Evolutionary conservation across 2,888 invertebrate species (phyloP).

Genomic region (Melikaiella ostensackeni): DNA sequence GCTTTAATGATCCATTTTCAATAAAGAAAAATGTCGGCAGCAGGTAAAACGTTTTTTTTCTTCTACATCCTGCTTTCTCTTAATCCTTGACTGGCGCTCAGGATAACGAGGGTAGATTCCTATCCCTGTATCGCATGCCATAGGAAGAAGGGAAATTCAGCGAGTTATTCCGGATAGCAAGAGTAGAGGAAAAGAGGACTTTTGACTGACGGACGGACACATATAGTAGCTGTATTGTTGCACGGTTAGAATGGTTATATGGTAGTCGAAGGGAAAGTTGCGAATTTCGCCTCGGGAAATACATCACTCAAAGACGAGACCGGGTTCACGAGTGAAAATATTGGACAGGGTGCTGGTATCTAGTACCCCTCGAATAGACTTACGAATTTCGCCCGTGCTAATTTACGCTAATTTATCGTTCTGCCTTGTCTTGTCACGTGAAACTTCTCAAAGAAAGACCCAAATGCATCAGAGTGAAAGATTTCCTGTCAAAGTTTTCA

Average conservation of each 20-base stretch:
- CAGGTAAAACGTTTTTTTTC: neutral
- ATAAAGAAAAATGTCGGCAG: neutral
- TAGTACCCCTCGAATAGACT: slow-evolving; percentile 22
- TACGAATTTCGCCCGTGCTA: slow-evolving; percentile 12
- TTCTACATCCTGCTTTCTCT: neutral
- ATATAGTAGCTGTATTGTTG: neutral
- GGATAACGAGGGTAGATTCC: slow-evolving; percentile 34
- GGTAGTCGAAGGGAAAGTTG: slow-evolving; percentile 29
- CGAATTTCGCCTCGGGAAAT: slow-evolving; percentile 28
- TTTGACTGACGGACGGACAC: slow-evolving; percentile 26
- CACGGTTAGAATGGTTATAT: neutral
- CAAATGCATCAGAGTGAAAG: neutral
- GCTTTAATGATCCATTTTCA: slow-evolving; percentile 2
- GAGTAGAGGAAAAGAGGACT: neutral
- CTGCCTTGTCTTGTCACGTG: neutral
- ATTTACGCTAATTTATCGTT: slow-evolving; percentile 38
- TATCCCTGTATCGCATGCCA: slow-evolving; percentile 22
- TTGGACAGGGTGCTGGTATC: slow-evolving; percentile 19
- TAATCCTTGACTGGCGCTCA: slow-evolving; percentile 14
- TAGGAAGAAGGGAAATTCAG: slow-evolving; percentile 20
- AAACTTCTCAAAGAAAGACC: neutral
- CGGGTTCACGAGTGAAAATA: slow-evolving; percentile 12
- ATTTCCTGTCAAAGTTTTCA: neutral
- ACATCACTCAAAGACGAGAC: slow-evolving; percentile 26
- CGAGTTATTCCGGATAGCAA: slow-evolving; percentile 6